Evolutionary conservation across 2,797 vertebrate genomes (phyloP).

Genomic region (Oophaga sylvatica): DNA sequence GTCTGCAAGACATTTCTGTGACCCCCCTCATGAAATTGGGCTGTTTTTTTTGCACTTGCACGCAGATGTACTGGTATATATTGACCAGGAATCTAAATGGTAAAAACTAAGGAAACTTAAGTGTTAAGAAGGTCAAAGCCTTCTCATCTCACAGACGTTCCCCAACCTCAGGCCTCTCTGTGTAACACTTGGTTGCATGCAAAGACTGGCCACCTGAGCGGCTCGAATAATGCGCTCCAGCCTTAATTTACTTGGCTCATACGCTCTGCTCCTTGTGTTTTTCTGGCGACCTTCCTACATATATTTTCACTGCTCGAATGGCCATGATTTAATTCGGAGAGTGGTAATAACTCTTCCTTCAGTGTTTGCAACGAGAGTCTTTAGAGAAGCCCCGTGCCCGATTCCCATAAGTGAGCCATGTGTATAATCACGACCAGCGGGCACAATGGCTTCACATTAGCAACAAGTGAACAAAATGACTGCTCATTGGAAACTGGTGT

Average conservation of each 20-base stretch:
- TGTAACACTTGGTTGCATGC: not conserved
- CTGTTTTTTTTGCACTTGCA: no score
- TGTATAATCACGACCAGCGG: not conserved
- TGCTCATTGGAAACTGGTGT: no score
- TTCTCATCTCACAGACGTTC: not conserved
- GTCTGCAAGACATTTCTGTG: no score
- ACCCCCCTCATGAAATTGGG: no score
- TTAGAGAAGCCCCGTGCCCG: not conserved
- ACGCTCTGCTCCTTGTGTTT: not conserved
- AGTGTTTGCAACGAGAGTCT: not conserved
- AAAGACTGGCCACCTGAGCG: not conserved
- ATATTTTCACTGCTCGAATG: not conserved
- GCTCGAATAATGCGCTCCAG: not conserved
- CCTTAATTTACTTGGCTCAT: not conserved
- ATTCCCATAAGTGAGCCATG: not conserved
- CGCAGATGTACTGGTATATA: no score
- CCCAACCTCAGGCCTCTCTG: not conserved
- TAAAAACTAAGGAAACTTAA: not conserved
- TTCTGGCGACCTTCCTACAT: slow-evolving; percentile 4
- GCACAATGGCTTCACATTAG: no score
- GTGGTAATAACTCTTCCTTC: not conserved
- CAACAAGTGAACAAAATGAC: no score
- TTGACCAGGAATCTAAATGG: not conserved
- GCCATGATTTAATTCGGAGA: not conserved
- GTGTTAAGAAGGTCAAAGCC: not conserved